Conservation (phyloP, 2,797 vertebrate species). For the Hoplostethus mediterraneus region DNA sequence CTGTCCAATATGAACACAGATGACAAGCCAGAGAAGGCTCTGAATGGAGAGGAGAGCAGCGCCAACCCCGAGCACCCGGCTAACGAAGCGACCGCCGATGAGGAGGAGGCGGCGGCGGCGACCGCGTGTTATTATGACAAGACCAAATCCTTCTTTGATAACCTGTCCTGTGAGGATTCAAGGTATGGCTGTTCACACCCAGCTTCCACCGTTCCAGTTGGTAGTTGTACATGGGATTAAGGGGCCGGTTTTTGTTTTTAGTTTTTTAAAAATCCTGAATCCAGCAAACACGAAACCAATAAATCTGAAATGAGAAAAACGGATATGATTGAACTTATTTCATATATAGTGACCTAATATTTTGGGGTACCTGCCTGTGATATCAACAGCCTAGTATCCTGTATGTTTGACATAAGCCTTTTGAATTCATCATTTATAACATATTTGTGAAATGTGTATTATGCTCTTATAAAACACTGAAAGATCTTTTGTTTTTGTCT, state of each 20-base stretch:
- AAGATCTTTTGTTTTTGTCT: conserved; percentile 16
- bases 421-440: background rate
- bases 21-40: conserved; percentile 92
- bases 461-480: background rate
- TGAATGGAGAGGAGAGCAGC: conserved; percentile 94
- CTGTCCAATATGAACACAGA: conserved; percentile 77
- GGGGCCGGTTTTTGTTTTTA: too few relatives aligned
- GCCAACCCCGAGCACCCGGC: conserved; percentile 92
- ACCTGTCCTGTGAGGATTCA: conserved; percentile 94
- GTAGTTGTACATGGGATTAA: too few relatives aligned
- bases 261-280: too few relatives aligned
- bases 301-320: too few relatives aligned
- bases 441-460: background rate
- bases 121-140: conserved; percentile 97
- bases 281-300: too few relatives aligned
- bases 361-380: background rate
- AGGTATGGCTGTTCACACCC: conserved; percentile 80
- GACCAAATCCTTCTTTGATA: conserved; percentile 99
- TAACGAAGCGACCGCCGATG: conserved; percentile 86
- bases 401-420: too few relatives aligned
- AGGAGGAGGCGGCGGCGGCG: conserved; percentile 90
- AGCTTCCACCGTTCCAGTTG: background rate
- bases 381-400: background rate
- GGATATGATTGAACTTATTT: too few relatives aligned
- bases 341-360: too few relatives aligned